A percentile compares a stretch with the other conserved stretches of the same genome.
Conservation (phyloP, 2,888 invertebrate species). For the Eilema griseolum region DNA sequence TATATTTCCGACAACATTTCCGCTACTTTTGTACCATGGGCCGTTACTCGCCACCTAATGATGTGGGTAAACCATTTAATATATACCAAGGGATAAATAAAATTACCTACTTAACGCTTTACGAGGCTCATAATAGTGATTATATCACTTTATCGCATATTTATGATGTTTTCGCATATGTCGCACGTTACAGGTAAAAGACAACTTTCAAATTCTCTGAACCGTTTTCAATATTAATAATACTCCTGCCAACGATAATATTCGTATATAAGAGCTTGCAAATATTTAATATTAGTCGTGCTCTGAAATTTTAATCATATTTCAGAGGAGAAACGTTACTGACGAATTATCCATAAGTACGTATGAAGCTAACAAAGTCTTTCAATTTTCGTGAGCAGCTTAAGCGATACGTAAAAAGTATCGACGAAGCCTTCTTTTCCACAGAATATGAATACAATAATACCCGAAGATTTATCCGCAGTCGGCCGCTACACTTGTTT, state of each 20-base stretch:
- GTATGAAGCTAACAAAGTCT: constrained; percentile 49
- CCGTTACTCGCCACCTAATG: constrained; percentile 51
- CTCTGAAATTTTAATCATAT: constrained; percentile 47
- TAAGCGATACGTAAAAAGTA: constrained; percentile 58
- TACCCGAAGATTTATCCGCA: constrained; percentile 71
- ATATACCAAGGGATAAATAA: constrained; percentile 47
- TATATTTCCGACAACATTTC: constrained; percentile 55
- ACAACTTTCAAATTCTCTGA: constrained; percentile 12
- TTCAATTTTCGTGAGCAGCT: constrained; percentile 56
- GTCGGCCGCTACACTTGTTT: constrained; percentile 74
- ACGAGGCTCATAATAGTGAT: constrained; percentile 41
- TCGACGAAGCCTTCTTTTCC: constrained; percentile 56
- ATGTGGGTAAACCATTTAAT: constrained; percentile 50
- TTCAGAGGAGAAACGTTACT: constrained; percentile 37
- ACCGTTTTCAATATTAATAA: constrained; percentile 13
- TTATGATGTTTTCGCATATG: constrained; percentile 22
- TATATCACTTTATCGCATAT: constrained; percentile 31
- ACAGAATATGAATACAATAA: constrained; percentile 71
- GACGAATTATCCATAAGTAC: constrained; percentile 34
- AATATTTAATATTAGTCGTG: constrained; percentile 38
- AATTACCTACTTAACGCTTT: constrained; percentile 49
- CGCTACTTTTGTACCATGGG: constrained; percentile 42
- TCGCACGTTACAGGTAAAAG: not conserved
- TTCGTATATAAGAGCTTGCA: constrained; percentile 14
- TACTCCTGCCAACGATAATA: constrained; percentile 15